Conservation (phyloP, 2,888 invertebrate genomes). For the Xestia xanthographa region DNA sequence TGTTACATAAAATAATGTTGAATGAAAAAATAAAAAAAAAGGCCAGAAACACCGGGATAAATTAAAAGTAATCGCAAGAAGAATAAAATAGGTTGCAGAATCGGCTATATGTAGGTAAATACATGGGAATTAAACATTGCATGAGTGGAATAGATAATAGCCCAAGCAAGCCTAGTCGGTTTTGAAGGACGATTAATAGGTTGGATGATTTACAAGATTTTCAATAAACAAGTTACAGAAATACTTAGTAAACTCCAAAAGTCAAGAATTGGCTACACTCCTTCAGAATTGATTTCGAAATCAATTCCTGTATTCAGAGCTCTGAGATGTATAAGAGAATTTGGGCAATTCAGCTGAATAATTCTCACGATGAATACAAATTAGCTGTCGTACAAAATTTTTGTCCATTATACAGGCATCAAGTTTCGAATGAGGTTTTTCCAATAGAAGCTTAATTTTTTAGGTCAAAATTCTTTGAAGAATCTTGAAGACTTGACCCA, state of each 20-base stretch:
- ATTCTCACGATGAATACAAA: slow-evolving; percentile 53
- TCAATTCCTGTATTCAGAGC: slow-evolving; percentile 43
- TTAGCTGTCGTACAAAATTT: slow-evolving; percentile 49
- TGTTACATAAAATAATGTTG: background rate
- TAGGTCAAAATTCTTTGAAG: slow-evolving; percentile 29
- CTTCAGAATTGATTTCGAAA: slow-evolving; percentile 36
- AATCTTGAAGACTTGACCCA: slow-evolving; percentile 8
- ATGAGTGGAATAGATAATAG: background rate
- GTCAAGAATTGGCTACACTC: slow-evolving; percentile 35
- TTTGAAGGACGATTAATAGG: slow-evolving; percentile 1
- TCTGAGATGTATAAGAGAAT: slow-evolving; percentile 43
- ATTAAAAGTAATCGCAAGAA: slow-evolving; percentile 1
- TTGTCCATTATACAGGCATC: slow-evolving; percentile 48
- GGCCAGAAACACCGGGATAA: background rate
- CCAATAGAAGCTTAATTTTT: slow-evolving; percentile 43
- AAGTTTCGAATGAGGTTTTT: slow-evolving; percentile 41
- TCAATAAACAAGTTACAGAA: slow-evolving; percentile 5
- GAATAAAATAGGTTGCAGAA: background rate
- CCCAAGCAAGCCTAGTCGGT: background rate
- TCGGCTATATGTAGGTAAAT: background rate
- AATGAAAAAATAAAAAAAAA: background rate
- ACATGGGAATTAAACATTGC: background rate
- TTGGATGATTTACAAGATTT: background rate
- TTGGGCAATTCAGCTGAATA: slow-evolving; percentile 40
- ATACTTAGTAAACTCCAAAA: slow-evolving; percentile 12